Evolutionary conservation across 2,888 invertebrate genomes (phyloP).

Genomic region (Sphaerophoria rueppellii): DNA sequence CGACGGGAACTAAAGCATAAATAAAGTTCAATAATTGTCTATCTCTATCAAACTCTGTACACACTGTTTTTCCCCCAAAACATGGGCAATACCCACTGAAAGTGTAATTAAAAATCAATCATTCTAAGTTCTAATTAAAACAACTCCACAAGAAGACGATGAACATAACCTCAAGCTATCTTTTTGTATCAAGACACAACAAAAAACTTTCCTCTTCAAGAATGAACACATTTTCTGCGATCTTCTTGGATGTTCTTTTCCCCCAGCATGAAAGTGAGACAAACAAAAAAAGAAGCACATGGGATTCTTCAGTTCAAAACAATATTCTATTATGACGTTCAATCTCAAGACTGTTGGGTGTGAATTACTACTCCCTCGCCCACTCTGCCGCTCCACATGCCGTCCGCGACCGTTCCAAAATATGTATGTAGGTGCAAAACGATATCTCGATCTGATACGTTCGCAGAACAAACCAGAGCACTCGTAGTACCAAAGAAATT

Average conservation of each 20-base stretch:
- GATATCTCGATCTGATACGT: constrained; percentile 47
- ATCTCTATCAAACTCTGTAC: too few relatives aligned
- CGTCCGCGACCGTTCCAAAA: neutral
- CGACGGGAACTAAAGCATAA: too few relatives aligned
- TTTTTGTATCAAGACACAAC: constrained; percentile 16
- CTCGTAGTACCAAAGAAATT: neutral
- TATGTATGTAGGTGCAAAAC: constrained; percentile 50
- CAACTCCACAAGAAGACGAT: neutral
- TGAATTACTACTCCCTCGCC: constrained; percentile 5
- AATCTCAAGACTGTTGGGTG: constrained; percentile 25
- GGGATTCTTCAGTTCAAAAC: constrained; percentile 30
- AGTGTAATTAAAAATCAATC: constrained; percentile 41
- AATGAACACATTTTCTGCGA: constrained; percentile 24
- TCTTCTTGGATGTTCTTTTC: constrained; percentile 4
- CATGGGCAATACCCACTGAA: constrained; percentile 2
- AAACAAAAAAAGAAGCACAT: constrained; percentile 26
- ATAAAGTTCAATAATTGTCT: too few relatives aligned
- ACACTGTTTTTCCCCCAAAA: too few relatives aligned
- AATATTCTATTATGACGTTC: constrained; percentile 21
- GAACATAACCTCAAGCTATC: constrained; percentile 11
- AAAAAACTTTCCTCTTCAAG: constrained; percentile 5
- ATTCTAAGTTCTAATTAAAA: constrained; percentile 53
- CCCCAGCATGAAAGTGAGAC: neutral
- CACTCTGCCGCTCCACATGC: neutral
- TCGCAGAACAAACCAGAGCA: neutral